Base-by-base conservation (phyloP, 2,797 vertebrate species). In the Ficedula albicollis region DNA sequence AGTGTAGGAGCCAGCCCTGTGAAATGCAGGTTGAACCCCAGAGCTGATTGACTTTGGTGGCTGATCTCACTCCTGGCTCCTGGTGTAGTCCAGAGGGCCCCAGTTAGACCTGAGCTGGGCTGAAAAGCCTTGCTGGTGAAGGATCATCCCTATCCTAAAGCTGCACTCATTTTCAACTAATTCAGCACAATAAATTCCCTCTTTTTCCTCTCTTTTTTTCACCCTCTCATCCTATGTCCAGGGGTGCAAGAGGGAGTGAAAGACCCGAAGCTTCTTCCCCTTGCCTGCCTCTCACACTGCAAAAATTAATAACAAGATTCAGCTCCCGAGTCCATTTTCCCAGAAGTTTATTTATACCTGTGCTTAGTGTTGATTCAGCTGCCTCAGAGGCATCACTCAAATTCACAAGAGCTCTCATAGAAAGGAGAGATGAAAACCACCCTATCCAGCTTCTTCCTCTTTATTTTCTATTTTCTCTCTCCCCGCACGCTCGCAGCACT, bases 321-420 rank as follows among this genome's bases (percentile, higher is more conserved):
- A 10, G 27, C 87, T 95, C 91, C 75, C 0, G 4, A 90, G 59
- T 80, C 86, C 0, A 0, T 75, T 46, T 66, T 95, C 84, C 78
- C 78, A 38, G 87, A 83, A 91, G 60, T 72, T 93, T 96, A 74
- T 94, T 96, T 96, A 90, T 91, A 91, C 89, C 87, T 67, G 39
- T 84, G 84, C 84, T 80, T 79, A 23, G 59, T 82, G 96, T 93
- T 94, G 94, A 87, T 92, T 93, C 95, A 92, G 95, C 94, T 94
- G 67, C 91, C 56, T 91, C 58, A 82, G 55, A 73, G 15, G 59
- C 84, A 46, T 64, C 10, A 4, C 81, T 96, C 81, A 73, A 34
- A 77, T 60, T 87, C 90, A 77, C 72, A 60, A 74, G 93, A 91
- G 93, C 54, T 70, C 89, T 91, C 32, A 19, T 2, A 43, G 92